Evolutionary conservation across 2,888 invertebrate genomes (phyloP).

Genomic region (Stomorhina lunata): DNA sequence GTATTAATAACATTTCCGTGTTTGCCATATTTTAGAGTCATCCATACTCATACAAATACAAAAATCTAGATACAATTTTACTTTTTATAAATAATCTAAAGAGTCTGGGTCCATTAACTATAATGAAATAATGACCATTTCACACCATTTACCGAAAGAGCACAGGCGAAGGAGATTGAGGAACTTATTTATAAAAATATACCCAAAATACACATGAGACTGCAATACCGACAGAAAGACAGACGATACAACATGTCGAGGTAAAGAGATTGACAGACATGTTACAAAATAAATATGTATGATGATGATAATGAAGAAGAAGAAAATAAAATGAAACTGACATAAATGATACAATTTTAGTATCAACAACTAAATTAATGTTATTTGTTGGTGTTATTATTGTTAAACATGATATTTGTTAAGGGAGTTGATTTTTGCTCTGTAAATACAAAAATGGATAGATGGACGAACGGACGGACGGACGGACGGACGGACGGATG

Average conservation of each 20-base stretch:
- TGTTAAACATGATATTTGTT: constrained; percentile 60
- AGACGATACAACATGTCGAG: background rate
- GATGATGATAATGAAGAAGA: background rate
- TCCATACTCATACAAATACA: background rate
- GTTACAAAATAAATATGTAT: background rate
- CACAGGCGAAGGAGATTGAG: background rate
- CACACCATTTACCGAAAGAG: constrained; percentile 57
- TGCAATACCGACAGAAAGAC: background rate
- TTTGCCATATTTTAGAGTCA: background rate
- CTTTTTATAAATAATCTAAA: constrained; percentile 1
- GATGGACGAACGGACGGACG: background rate
- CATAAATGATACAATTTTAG: constrained; percentile 57
- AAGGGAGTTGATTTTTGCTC: constrained; percentile 49
- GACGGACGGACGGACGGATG: background rate
- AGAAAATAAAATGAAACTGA: constrained; percentile 53
- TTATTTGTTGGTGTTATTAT: constrained; percentile 47
- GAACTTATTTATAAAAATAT: constrained; percentile 9
- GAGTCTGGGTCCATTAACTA: constrained; percentile 53
- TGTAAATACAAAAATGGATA: background rate
- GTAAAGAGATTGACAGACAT: background rate
- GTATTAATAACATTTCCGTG: constrained; percentile 64
- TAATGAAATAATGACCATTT: constrained; percentile 65
- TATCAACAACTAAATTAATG: constrained; percentile 64
- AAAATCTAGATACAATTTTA: background rate
- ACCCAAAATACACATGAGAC: background rate